Conservation (phyloP, 2,888 invertebrate genomes). For the Carterocephalus palaemon region DNA sequence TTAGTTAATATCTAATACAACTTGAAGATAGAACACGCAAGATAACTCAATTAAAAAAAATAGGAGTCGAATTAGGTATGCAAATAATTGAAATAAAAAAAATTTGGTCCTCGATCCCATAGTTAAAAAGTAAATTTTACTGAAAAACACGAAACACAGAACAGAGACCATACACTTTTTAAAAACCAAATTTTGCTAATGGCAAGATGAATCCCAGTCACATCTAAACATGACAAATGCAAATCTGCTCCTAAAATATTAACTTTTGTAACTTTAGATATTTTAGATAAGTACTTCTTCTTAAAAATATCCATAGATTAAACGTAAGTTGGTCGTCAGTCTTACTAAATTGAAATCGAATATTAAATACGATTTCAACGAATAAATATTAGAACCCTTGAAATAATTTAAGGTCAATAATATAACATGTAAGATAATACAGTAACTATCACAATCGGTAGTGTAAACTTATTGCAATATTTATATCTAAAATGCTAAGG, state of each 20-base stretch:
- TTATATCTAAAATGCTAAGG: slow-evolving; percentile 47
- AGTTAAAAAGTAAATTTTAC: slow-evolving; percentile 5
- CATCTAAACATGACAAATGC: slow-evolving; percentile 14
- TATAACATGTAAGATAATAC: slow-evolving; percentile 33
- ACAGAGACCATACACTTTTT: too few species aligned
- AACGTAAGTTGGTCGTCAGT: slow-evolving; percentile 56
- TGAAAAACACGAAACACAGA: slow-evolving; percentile 23
- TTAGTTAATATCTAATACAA: too few species aligned
- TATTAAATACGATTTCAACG: slow-evolving; percentile 27
- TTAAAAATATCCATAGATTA: slow-evolving; percentile 50
- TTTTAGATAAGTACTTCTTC: slow-evolving; percentile 56
- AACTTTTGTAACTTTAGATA: slow-evolving; percentile 28
- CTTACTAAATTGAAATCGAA: slow-evolving; percentile 52
- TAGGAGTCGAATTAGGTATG: slow-evolving; percentile 23
- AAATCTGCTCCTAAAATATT: slow-evolving; percentile 13
- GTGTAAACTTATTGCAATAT: slow-evolving; percentile 52
- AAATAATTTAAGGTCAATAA: slow-evolving; percentile 25
- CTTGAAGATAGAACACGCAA: too few species aligned
- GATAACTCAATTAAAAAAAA: slow-evolving; percentile 27
- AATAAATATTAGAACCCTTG: slow-evolving; percentile 30
- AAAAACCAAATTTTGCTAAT: too few species aligned
- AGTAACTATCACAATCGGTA: slow-evolving; percentile 50
- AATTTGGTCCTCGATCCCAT: slow-evolving; percentile 35
- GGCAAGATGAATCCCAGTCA: too few species aligned
- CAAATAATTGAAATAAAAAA: slow-evolving; percentile 24